Evolutionary conservation across 92 coral and sea anemone genomes (phyloP), one percentile per base, ranked within the genome.

Genomic region (Parazoanthus swiftii): DNA sequence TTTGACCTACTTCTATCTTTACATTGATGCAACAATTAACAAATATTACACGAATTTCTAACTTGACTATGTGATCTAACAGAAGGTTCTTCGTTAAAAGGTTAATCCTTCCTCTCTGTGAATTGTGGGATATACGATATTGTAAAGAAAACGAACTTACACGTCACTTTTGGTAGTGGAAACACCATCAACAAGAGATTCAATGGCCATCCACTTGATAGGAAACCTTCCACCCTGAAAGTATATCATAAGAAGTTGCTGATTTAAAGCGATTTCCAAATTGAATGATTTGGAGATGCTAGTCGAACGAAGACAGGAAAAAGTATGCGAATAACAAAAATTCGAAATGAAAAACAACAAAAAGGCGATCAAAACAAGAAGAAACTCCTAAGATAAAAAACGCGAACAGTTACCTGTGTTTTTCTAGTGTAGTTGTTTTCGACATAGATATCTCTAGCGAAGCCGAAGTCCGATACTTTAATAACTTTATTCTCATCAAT

Each of bases 151-250:
- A 33, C 26, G 46, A 51, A 92, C 99, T 93, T 89, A 97, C 99
- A 94, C 99, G 85, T 97, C 99, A 88, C 99, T 97, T 80, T 96
- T 97, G 18, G 99, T 91, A 23, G 99, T 97, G 14, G 99, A 97
- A 25, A 97, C 98, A 37, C 99, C 99, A 80, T 97, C 99, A 37
- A 97, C 90, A 1, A 97, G 89, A 18, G 99, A 97, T 71, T 97
- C 99, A 51, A 97, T 91, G 10, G 99, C 99, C 99, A 97, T 97
- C 99, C 99, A 97, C 85, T 97, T 97, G 88, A 97, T 97, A 9
- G 99, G 99, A 56, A 97, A 97, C 56, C 99, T 92, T 80, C 99
- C 99, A 25, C 99, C 99, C 99, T 97, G 78, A 10, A 85, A 72
- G 63, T 15, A 18, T 26, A 81, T 23, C 1, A 38, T 54, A 36